Evolutionary conservation across 2,888 invertebrate species (phyloP), one percentile per base, ranked within the genome.

Genomic region (Meteorus cinctellus): DNA sequence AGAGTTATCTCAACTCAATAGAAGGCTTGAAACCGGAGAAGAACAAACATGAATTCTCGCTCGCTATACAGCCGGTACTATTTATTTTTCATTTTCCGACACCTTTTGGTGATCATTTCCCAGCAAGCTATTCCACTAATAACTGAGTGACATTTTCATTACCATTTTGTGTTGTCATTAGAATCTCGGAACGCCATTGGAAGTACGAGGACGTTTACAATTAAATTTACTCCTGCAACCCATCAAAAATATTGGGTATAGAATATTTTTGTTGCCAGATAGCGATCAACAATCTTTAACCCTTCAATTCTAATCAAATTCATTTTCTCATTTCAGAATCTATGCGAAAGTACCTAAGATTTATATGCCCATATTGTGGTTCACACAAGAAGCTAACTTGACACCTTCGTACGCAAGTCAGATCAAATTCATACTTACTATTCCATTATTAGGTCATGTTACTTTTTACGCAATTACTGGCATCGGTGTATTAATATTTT

Each of bases 301-400:
- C 14, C 48, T 68, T 60, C 12, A n/a, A 63, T 16, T 27, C 60
- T 71, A 34, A 70, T 74, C 2, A 41, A 48, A 10, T 36, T 31
- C 27, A 48, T 41, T 51, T 75, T 82, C 81, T 63, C 72, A 77
- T 90, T 91, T 29, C 84, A 94, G 94, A n/a, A 88, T 93, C 69
- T 92, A 93, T 80, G 87, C 91, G 68, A 89, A 91, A 71, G 87
- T 93, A 14, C 90, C 88, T 1, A 90, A 90, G 19, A 92, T 92
- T 60, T 90, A 93, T 86, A 91, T 95, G 87, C 96, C 96, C 2
- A 92, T 94, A 91, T 90, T 96, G 85, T 95, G 95, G 95, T 96
- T 96, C 90, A 91, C 92, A 0, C 95, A 96, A 88, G 91, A 92
- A 80, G 93, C 94, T 65, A 85, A 89, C 66, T 87, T 94, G 10